Evolutionary conservation across 2,113 vertebrate genomes (phyloP).

Genomic region (Phaethon lepturus): DNA sequence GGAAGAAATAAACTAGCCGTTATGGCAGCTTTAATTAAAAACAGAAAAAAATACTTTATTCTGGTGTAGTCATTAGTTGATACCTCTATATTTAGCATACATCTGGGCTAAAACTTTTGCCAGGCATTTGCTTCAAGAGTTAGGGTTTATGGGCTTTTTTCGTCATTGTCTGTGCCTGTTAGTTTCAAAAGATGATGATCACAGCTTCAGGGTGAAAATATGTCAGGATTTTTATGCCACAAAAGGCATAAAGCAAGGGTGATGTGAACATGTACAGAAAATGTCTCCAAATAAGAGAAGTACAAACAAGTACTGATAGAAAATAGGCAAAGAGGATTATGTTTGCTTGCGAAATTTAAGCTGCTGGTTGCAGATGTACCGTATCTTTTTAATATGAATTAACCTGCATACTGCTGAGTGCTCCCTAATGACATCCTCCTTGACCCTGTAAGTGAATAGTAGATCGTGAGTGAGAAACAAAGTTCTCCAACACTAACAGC

Average conservation of each 20-base stretch:
- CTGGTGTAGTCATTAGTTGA: background rate
- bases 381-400: background rate
- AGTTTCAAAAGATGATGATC: conserved; percentile 34
- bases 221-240: conserved; percentile 42
- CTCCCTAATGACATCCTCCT: background rate
- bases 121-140: background rate
- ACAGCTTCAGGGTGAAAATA: conserved; percentile 35
- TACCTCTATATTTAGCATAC: conserved; percentile 10
- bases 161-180: conserved; percentile 8
- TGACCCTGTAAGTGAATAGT: background rate
- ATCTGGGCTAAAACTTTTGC: background rate
- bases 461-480: background rate
- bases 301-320: conserved; percentile 34
- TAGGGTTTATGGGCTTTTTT: background rate
- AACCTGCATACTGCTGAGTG: background rate
- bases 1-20: background rate
- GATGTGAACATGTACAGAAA: conserved; percentile 10
- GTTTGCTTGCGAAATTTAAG: conserved; percentile 47
- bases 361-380: background rate
- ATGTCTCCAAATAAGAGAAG: conserved; percentile 48
- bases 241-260: conserved; percentile 5
- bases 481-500: background rate
- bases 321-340: conserved; percentile 58
- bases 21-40: conserved; percentile 61
- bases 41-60: conserved; percentile 8